Evolutionary conservation across 2,888 invertebrate species (phyloP).

Genomic region (Pristionchus japonicus): DNA sequence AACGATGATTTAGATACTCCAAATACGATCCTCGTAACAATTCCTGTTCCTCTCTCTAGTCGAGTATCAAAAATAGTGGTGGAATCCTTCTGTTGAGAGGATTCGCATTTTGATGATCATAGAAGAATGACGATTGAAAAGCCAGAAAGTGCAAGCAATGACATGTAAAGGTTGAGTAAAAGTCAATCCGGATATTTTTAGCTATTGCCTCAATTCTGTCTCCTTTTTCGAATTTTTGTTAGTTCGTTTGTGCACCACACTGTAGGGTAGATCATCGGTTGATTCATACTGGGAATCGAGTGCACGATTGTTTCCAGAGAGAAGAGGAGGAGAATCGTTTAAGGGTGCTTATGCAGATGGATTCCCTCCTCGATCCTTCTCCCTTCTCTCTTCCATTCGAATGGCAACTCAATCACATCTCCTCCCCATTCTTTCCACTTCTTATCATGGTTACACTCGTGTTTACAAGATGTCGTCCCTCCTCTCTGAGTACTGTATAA

Average conservation of each 20-base stretch:
- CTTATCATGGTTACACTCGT: slow-evolving; percentile 18
- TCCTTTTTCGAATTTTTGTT: neutral
- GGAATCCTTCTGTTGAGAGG: slow-evolving; percentile 6
- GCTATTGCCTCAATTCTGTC: neutral
- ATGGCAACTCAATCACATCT: neutral
- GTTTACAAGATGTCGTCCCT: slow-evolving; percentile 20
- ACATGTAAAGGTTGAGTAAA: neutral
- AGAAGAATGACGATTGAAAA: slow-evolving; percentile 4
- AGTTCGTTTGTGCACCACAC: neutral
- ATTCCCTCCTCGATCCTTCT: neutral
- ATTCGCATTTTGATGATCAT: slow-evolving; percentile 24
- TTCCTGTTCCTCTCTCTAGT: neutral
- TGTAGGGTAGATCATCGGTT: neutral
- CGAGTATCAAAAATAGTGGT: neutral
- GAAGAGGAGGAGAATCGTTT: neutral
- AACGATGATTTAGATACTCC: neutral
- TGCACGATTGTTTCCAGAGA: slow-evolving; percentile 1
- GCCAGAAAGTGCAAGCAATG: slow-evolving; percentile 32
- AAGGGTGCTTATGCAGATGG: slow-evolving; percentile 37
- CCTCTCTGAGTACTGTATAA: neutral
- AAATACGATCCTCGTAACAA: neutral
- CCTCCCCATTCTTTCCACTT: neutral
- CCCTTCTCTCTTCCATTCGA: neutral
- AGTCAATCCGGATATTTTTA: neutral
- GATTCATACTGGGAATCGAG: neutral